phyloP scores from a whole-genome alignment of 2,797 vertebrate genomes.

The Synanceia verrucosa region DNA sequence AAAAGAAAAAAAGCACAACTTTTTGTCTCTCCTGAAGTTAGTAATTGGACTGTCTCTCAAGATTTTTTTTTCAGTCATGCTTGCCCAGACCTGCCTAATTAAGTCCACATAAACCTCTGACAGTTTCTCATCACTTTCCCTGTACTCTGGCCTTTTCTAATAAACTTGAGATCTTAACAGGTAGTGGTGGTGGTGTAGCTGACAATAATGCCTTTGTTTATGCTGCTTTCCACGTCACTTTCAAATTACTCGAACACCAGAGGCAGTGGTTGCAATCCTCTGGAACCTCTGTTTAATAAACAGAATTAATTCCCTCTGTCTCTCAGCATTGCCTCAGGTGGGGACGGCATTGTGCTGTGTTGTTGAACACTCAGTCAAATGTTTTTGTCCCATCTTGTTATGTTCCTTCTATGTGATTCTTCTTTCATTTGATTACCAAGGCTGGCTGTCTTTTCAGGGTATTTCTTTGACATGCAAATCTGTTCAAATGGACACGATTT shows the following conservation, averaged over 20 bases:
- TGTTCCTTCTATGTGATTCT: background rate
- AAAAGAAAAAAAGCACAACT: slow-evolving; percentile 3
- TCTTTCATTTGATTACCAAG: background rate
- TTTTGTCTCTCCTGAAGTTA: slow-evolving; percentile 32
- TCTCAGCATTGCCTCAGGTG: slow-evolving; percentile 11
- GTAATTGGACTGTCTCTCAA: slow-evolving; percentile 67
- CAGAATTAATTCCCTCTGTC: slow-evolving; percentile 30
- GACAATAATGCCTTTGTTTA: slow-evolving; percentile 54
- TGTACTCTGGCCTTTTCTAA: slow-evolving; percentile 42
- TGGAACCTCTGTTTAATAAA: slow-evolving; percentile 51
- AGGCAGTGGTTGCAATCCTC: slow-evolving; percentile 23
- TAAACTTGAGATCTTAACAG: slow-evolving; percentile 39
- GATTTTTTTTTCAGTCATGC: slow-evolving; percentile 38
- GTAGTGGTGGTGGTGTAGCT: slow-evolving; percentile 9
- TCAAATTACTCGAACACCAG: slow-evolving; percentile 42
- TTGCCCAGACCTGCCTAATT: slow-evolving; percentile 55
- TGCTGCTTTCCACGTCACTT: slow-evolving; percentile 25
- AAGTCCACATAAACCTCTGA: slow-evolving; percentile 49
- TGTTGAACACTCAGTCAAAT: background rate
- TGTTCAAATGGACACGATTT: background rate
- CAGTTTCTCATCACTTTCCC: slow-evolving; percentile 42
- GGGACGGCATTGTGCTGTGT: background rate
- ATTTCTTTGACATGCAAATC: slow-evolving; percentile 15
- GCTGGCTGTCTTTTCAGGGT: background rate
- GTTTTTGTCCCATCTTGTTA: slow-evolving; percentile 1